A percentile compares a stretch with the other conserved stretches of the same genome.
These are phyloP conservation scores for Ips typographus DNA, from an alignment of 1,140 invertebrate species.

Conservation along the genomic window DNA sequence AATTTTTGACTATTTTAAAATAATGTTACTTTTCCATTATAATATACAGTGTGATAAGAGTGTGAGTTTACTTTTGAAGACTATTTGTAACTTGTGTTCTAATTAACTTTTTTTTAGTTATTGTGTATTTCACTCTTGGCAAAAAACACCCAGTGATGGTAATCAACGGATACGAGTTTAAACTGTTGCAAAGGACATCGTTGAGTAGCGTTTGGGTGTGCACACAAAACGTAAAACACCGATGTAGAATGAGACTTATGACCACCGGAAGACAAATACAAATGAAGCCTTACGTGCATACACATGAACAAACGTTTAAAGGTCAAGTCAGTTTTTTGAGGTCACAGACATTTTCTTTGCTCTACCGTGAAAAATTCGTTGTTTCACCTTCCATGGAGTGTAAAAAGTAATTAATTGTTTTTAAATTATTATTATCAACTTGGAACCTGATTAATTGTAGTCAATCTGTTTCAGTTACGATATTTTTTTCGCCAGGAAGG, in stretches of 20 bases:
- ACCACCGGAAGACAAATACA: slow-evolving; percentile 22
- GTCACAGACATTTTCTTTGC: slow-evolving; percentile 9
- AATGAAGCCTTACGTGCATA: slow-evolving; percentile 20
- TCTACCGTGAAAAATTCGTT: too few species aligned
- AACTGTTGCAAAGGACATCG: slow-evolving; percentile 16
- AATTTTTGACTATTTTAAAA: too few species aligned
- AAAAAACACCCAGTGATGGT: slow-evolving; percentile 39
- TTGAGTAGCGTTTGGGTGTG: slow-evolving; percentile 24
- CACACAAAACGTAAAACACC: slow-evolving; percentile 24
- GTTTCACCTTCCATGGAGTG: too few species aligned
- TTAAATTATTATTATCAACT: too few species aligned
- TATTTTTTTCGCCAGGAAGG: slow-evolving; percentile 7
- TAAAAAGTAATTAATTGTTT: too few species aligned
- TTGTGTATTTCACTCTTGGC: slow-evolving; percentile 38
- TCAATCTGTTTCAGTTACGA: slow-evolving; percentile 10
- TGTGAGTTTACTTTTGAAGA: too few species aligned
- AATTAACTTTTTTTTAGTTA: slow-evolving; percentile 16
- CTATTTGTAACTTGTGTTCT: too few species aligned
- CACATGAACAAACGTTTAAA: slow-evolving; percentile 24
- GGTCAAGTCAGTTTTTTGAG: slow-evolving; percentile 7
- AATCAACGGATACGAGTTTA: slow-evolving; percentile 37
- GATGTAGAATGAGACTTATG: slow-evolving; percentile 29
- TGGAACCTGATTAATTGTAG: too few species aligned
- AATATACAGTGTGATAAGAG: too few species aligned
- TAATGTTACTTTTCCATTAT: too few species aligned